These are phyloP conservation scores for Sciurus vulgaris DNA, from an alignment of 2,797 vertebrate genomes.

Conservation along the genomic window DNA sequence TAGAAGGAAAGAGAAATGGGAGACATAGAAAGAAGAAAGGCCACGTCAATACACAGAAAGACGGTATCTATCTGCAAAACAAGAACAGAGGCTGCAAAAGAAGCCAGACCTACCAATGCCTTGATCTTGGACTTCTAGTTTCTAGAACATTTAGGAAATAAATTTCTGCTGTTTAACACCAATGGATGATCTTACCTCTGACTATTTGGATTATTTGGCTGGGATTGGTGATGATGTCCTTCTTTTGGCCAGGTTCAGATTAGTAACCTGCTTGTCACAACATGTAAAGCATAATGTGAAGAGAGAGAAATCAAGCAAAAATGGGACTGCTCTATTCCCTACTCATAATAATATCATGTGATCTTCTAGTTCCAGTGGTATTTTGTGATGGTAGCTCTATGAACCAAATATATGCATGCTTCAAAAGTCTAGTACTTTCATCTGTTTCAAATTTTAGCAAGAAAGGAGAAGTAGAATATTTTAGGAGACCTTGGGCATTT, in stretches of 20 bases:
- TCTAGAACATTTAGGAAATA: neutral
- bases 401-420: neutral
- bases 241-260: constrained; percentile 31
- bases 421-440: neutral
- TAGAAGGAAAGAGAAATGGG: neutral
- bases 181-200: neutral
- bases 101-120: neutral
- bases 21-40: neutral
- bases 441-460: neutral
- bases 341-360: constrained; percentile 5
- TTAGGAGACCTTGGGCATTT: neutral
- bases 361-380: neutral
- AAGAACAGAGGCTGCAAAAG: neutral
- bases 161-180: neutral
- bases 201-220: neutral
- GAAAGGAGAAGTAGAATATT: neutral
- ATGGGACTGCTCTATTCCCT: neutral
- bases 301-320: constrained; percentile 11
- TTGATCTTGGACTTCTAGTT: neutral
- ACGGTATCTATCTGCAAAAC: neutral
- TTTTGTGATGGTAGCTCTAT: neutral
- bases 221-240: neutral
- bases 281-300: neutral
- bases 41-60: neutral
- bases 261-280: neutral